Evolutionary conservation across 2,888 invertebrate genomes (phyloP), one percentile per base, ranked within the genome.

Genomic region (Chrysopilus asiliformis): DNA sequence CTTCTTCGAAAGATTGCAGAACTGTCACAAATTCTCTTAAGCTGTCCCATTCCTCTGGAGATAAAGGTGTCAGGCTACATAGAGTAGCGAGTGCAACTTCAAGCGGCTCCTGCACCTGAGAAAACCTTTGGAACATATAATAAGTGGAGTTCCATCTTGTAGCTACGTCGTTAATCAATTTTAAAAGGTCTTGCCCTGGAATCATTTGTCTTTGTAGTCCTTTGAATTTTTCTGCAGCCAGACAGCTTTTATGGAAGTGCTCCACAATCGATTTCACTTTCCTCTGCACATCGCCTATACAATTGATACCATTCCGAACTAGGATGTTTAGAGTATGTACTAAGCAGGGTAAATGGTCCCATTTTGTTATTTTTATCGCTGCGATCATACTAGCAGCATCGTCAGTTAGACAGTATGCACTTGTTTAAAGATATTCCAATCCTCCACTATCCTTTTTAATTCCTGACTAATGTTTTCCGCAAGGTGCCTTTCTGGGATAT

Each of bases 81-180:
- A n/a, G n/a, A n/a, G n/a, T n/a, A n/a, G n/a, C n/a, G n/a, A n/a
- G n/a, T n/a, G n/a, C n/a, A n/a, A n/a, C n/a, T n/a, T n/a, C n/a
- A n/a, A n/a, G n/a, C n/a, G n/a, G n/a, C n/a, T n/a, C n/a, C n/a
- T n/a, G n/a, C n/a, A n/a, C n/a, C n/a, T n/a, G n/a, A n/a, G n/a
- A 28, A 32, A 52, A 27, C 27, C 49, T 36, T 20, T 49, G 43
- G 7, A 49, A 36, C 46, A 49, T 49, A 30, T 39, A 40, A 34
- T 44, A 47, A 27, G 32, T 46, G 8, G 43, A 45, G 34, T 50
- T 50, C 49, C 50, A 50, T 5, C 51, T 36, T 15, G 51, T 50
- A 1, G 25, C 25, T 17, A 51, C 47, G 30, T 52, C 52, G 45
- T 50, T 48, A 38, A 48, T 48, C 8, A 53, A 40, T 47, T 47